These are phyloP conservation scores for Datnioides undecimradiatus DNA, from an alignment of 2,113 vertebrate genomes.

Conservation along the genomic window DNA sequence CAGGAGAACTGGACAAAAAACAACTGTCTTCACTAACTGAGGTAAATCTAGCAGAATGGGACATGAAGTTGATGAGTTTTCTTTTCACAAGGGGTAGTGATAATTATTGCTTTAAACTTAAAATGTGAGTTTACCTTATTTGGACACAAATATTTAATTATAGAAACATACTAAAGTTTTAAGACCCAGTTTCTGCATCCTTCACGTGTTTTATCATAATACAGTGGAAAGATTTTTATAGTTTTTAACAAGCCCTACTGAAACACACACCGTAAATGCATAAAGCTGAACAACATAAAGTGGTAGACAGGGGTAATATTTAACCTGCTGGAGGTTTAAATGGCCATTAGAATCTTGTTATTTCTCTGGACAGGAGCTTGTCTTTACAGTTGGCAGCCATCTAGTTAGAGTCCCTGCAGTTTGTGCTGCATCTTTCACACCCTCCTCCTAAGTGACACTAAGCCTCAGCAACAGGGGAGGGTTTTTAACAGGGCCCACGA, in stretches of 20 bases:
- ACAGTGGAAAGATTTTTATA: no score
- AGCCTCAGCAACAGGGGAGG: conserved; percentile 75
- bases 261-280: background rate
- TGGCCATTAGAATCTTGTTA: conserved; percentile 32
- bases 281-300: background rate
- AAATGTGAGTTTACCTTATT: background rate
- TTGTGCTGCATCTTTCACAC: conserved; percentile 69
- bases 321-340: conserved; percentile 33
- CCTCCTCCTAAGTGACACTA: conserved; percentile 77
- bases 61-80: no score
- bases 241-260: background rate
- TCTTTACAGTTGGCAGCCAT: conserved; percentile 61
- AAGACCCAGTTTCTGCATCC: background rate
- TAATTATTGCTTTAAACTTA: background rate
- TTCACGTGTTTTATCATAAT: background rate
- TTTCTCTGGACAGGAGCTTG: conserved; percentile 42
- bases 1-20: no score
- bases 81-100: no score
- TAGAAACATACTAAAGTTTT: background rate
- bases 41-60: no score
- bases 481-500: conserved; percentile 69
- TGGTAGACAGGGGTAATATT: background rate
- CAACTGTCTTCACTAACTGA: no score
- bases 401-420: conserved; percentile 68
- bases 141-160: background rate